Percentiles rank a stretch among this genome's conserved stretches.
phyloP scores from a whole-genome alignment of 2,797 vertebrate genomes.

The Apogon hyalosoma region DNA sequence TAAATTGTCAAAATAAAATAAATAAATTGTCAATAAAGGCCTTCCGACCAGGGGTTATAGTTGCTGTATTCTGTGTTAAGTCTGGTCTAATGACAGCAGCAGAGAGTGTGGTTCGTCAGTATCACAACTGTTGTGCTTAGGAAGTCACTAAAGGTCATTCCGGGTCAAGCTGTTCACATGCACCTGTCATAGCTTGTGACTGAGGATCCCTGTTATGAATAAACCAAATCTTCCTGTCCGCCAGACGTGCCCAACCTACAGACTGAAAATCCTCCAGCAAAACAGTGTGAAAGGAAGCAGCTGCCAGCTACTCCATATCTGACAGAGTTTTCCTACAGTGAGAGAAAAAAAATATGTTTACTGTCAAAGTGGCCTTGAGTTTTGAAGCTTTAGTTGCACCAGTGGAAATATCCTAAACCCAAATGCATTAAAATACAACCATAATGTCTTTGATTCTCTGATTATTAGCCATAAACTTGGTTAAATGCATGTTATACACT shows the following conservation, averaged over 20 bases:
- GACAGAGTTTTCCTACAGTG: constrained; percentile 35
- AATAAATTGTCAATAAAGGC: no score
- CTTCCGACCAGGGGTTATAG: no score
- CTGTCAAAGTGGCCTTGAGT: constrained; percentile 44
- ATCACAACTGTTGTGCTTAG: constrained; percentile 31
- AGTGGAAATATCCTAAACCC: background rate
- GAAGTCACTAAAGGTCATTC: constrained; percentile 46
- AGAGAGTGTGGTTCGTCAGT: constrained; percentile 31
- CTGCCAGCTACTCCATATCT: constrained; percentile 45
- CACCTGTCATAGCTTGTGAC: constrained; percentile 48
- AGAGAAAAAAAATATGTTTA: constrained; percentile 24
- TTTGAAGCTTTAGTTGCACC: constrained; percentile 18
- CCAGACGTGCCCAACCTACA: constrained; percentile 39
- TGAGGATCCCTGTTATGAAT: constrained; percentile 59
- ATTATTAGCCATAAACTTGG: constrained; percentile 19
- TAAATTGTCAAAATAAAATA: no score
- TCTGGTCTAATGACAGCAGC: constrained; percentile 26
- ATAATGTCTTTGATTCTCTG: background rate
- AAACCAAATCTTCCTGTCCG: constrained; percentile 57
- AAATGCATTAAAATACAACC: background rate
- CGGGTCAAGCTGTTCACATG: constrained; percentile 55
- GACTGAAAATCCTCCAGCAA: constrained; percentile 56
- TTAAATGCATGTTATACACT: constrained; percentile 7
- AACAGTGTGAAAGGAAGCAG: constrained; percentile 31
- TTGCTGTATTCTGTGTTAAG: background rate